phyloP scores from a whole-genome alignment of 2,888 invertebrate species.

The Synanthedon andrenaeformis region DNA sequence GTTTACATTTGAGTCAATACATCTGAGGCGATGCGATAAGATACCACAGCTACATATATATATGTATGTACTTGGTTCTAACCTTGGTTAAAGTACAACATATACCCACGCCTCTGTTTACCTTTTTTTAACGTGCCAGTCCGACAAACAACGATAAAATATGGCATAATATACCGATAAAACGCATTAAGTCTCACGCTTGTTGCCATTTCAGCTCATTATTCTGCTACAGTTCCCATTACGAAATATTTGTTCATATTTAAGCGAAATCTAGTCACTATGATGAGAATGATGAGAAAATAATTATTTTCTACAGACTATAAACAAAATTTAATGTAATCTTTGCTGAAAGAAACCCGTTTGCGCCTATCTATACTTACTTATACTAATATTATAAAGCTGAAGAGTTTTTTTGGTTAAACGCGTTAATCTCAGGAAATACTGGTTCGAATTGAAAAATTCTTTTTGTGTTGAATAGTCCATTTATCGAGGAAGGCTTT shows the following conservation, averaged over 20 bases:
- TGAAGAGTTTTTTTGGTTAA: no score
- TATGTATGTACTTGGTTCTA: slow-evolving; percentile 17
- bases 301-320: no score
- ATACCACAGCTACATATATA: slow-evolving; percentile 10
- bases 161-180: background rate
- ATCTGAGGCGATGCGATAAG: slow-evolving; percentile 26
- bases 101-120: slow-evolving; percentile 45
- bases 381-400: no score
- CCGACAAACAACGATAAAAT: background rate
- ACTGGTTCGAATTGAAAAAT: no score
- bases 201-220: slow-evolving; percentile 3
- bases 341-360: no score
- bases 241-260: background rate
- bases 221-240: background rate
- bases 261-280: no score
- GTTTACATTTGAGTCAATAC: slow-evolving; percentile 9
- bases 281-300: no score
- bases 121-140: slow-evolving; percentile 15
- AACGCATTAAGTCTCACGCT: background rate
- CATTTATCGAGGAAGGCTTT: no score
- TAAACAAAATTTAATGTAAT: no score
- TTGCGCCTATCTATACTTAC: no score
- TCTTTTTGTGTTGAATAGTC: no score
- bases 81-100: slow-evolving; percentile 39
- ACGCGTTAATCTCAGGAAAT: no score